phyloP scores from a whole-genome alignment of 2,888 invertebrate species.

The Xylophagus ater region DNA sequence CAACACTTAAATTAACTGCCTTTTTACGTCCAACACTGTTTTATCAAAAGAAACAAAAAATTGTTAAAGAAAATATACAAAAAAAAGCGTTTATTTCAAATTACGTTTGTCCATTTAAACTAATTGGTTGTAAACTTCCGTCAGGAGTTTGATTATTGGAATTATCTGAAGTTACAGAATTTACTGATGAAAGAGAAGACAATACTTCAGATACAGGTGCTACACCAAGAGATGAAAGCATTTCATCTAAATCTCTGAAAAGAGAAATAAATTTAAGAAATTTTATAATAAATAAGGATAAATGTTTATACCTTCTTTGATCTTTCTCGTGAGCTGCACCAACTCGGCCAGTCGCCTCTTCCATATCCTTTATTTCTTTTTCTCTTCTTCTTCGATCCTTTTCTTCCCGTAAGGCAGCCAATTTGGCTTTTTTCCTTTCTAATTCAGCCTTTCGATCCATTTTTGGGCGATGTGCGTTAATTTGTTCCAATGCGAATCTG shows the following conservation, averaged over 20 bases:
- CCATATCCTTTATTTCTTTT: constrained; percentile 79
- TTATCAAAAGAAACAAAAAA: constrained; percentile 9
- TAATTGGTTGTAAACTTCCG: constrained; percentile 56
- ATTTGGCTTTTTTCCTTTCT: constrained; percentile 83
- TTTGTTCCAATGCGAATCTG: too few species aligned
- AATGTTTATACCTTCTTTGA: constrained; percentile 29
- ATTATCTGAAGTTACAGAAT: constrained; percentile 68
- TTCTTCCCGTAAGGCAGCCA: constrained; percentile 80
- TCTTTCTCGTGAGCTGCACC: constrained; percentile 36
- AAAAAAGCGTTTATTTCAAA: not conserved
- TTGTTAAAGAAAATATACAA: not conserved
- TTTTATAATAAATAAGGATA: not conserved
- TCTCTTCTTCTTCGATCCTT: constrained; percentile 75
- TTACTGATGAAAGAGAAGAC: constrained; percentile 71
- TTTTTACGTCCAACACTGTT: constrained; percentile 37
- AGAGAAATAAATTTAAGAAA: too few species aligned
- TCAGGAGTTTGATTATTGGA: constrained; percentile 70
- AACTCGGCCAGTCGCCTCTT: constrained; percentile 48
- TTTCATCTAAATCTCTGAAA: constrained; percentile 65
- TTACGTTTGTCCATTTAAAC: constrained; percentile 35
- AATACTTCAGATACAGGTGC: constrained; percentile 79
- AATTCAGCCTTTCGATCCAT: constrained; percentile 82
- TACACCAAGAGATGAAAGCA: constrained; percentile 76
- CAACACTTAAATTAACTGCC: constrained; percentile 57
- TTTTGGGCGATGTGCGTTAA: constrained; percentile 14